These are phyloP conservation scores for Sesamia nonagrioides DNA, from an alignment of 1,140 invertebrate species.

Conservation along the genomic window DNA sequence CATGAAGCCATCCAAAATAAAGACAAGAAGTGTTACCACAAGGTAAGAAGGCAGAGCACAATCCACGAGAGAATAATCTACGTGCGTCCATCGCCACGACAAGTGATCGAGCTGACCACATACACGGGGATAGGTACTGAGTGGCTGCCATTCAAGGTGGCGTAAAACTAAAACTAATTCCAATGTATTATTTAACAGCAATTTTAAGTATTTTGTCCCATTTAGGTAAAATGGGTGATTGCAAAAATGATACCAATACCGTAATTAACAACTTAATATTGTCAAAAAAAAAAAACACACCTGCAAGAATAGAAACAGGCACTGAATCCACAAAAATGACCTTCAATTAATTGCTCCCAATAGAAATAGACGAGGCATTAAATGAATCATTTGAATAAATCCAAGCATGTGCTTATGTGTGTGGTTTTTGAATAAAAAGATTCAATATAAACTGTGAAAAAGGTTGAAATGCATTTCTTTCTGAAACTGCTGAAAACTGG, in stretches of 20 bases:
- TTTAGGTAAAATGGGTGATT: slow-evolving; percentile 30
- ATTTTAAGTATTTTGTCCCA: slow-evolving; percentile 39
- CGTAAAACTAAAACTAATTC: no score
- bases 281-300: neutral
- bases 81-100: no score
- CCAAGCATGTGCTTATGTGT: slow-evolving; percentile 52
- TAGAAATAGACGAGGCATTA: neutral
- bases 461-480: neutral
- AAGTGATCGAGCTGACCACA: no score
- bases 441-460: neutral
- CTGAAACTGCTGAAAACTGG: neutral
- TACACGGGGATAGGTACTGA: no score
- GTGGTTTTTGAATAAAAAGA: slow-evolving; percentile 53
- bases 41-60: no score
- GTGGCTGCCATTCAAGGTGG: no score
- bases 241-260: slow-evolving; percentile 34
- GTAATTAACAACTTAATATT: slow-evolving; percentile 38
- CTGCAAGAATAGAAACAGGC: neutral
- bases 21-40: no score
- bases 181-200: no score
- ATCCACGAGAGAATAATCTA: no score
- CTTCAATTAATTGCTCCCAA: no score
- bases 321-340: no score
- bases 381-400: slow-evolving; percentile 20
- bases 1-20: no score